These are phyloP conservation scores for Rhogogaster chlorosoma DNA, from an alignment of 2,888 invertebrate species.

Conservation along the genomic window DNA sequence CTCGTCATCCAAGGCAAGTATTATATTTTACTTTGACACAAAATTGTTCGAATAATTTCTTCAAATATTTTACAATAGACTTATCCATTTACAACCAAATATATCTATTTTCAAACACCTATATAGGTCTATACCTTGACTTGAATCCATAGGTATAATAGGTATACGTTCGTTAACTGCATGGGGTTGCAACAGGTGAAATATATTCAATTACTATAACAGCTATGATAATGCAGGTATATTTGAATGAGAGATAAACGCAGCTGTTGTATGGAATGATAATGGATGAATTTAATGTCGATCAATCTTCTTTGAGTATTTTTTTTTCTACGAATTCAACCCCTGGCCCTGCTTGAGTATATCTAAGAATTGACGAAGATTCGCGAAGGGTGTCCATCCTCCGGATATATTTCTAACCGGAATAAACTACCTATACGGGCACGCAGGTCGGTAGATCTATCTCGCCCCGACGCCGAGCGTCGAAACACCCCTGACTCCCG, in stretches of 20 bases:
- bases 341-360: background rate
- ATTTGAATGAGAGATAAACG: background rate
- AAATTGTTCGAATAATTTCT: too few species aligned
- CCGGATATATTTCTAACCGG: conserved; percentile 42
- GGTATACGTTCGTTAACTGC: background rate
- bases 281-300: background rate
- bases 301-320: background rate
- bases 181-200: conserved; percentile 1
- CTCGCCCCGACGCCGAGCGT: conserved; percentile 33
- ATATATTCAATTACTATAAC: background rate
- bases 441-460: background rate
- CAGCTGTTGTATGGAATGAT: background rate
- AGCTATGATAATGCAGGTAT: background rate
- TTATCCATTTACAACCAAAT: too few species aligned
- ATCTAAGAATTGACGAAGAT: conserved; percentile 2
- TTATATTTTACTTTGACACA: background rate
- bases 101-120: too few species aligned
- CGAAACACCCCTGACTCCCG: conserved; percentile 68
- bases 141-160: background rate
- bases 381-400: conserved; percentile 12
- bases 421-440: conserved; percentile 31
- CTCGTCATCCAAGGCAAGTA: background rate
- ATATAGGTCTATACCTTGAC: too few species aligned
- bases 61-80: background rate
- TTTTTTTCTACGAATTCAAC: background rate